Evolutionary conservation across 1,140 invertebrate genomes (phyloP), one percentile per base, ranked within the genome.

Genomic region (Leptopilina clavipes): DNA sequence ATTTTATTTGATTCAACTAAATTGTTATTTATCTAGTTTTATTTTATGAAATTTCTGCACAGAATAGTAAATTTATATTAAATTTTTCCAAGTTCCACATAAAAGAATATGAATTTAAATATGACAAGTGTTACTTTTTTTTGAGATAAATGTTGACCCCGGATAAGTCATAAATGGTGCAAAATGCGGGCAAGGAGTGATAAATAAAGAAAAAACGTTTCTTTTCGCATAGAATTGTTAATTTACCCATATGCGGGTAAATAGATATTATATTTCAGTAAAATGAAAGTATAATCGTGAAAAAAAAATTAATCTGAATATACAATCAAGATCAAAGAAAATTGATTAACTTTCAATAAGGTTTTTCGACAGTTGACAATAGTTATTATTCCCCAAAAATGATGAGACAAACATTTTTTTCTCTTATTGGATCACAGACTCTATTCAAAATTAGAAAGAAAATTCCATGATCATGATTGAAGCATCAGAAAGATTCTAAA

Each of bases 221-320:
- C 12, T 65, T n/a, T 31, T 65, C 25, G 12, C 59, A 8, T 52
- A 52, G 12, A 37, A 65, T 65, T 9, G 19, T 14, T 48, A 48
- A 48, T 48, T 14, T 25, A 74, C 25, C 48, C 73, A 37, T n/a
- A 52, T 81, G 74, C 72, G 73, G 70, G 74, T 40, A 18, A n/a
- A 37, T 65, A n/a, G 22, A 65, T 65, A 65, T 11, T 37, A 12
- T 59, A 40, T 65, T 31, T n/a, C 22, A 52, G 22, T 17, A 8
- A 19, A 54, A 54, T 17, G 10, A 6, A 65, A 37, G 1, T 31
- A 31, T 0, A 65, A 65, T 31, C 2, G 11, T 31, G 25, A n/a
- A 7, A 31, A n/a, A 7, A 31, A 31, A 12, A 65, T 65, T 25
- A 65, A n/a, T 7, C 11, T 31, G 25, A 31, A 31, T 31, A 65